These are phyloP conservation scores for Atrina japonica DNA, from an alignment of 2,888 invertebrate species.

Conservation along the genomic window DNA sequence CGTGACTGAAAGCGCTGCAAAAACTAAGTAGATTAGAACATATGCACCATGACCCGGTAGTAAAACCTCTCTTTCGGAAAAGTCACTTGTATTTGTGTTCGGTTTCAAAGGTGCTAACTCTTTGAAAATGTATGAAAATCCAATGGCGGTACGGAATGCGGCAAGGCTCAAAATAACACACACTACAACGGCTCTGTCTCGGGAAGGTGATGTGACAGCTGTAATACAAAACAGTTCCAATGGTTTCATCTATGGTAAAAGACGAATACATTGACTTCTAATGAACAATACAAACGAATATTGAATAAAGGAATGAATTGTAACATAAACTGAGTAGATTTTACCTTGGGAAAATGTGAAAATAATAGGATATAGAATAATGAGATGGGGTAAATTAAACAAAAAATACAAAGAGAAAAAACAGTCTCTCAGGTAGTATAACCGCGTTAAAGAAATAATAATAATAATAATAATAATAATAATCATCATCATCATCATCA, in stretches of 20 bases:
- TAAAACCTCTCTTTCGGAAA: slow-evolving; percentile 45
- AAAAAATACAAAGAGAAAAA: neutral
- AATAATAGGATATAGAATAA: too few relatives aligned
- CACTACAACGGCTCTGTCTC: slow-evolving; percentile 46
- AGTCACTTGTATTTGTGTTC: neutral
- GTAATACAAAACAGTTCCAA: slow-evolving; percentile 14
- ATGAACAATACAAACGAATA: too few relatives aligned
- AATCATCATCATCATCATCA: too few relatives aligned
- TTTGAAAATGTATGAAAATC: slow-evolving; percentile 40
- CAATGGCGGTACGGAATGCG: slow-evolving; percentile 58
- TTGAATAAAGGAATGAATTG: too few relatives aligned
- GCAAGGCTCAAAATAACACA: slow-evolving; percentile 54
- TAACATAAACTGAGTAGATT: too few relatives aligned
- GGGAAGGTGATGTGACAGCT: slow-evolving; percentile 58
- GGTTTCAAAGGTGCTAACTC: neutral
- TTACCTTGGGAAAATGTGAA: too few relatives aligned
- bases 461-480: too few relatives aligned
- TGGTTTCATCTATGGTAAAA: too few relatives aligned
- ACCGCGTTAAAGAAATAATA: too few relatives aligned
- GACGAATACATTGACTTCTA: too few relatives aligned
- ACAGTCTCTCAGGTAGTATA: too few relatives aligned
- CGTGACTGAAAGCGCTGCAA: slow-evolving; percentile 23
- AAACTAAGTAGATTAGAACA: slow-evolving; percentile 55
- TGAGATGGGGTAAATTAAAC: neutral
- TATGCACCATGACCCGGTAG: slow-evolving; percentile 60